Conservation (phyloP, 2,113 vertebrate species). For the Chitala chitala region DNA sequence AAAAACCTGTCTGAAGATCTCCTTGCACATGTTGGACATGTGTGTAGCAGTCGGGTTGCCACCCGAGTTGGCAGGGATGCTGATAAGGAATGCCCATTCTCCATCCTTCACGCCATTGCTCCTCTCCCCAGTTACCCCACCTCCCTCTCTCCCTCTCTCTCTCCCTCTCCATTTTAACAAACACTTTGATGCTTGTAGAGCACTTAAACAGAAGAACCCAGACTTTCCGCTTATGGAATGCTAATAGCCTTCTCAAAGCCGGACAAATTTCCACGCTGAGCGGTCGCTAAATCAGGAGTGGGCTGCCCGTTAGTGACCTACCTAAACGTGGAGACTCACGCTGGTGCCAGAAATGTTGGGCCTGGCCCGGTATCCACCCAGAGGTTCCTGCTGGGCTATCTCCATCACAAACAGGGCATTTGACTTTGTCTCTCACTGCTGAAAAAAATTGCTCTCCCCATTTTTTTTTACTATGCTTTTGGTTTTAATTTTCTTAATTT, state of each 20-base stretch:
- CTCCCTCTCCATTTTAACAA: conserved; percentile 19
- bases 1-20: not conserved
- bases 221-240: conserved; percentile 38
- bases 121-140: conserved; percentile 25
- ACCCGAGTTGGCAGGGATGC: not conserved
- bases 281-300: not conserved
- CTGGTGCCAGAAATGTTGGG: not conserved
- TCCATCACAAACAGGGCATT: not conserved
- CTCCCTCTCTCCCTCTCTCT: conserved; percentile 29
- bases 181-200: conserved; percentile 44
- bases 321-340: not conserved
- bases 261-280: conserved; percentile 12
- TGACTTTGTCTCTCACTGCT: not conserved
- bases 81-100: not conserved
- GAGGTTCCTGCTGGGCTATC: not conserved
- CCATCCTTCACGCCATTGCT: conserved; percentile 17
- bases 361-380: not conserved
- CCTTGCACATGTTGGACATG: not conserved
- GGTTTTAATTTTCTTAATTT: no score
- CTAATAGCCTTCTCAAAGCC: conserved; percentile 35
- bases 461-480: not conserved
- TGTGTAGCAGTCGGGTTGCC: no score
- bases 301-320: not conserved
- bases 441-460: not conserved
- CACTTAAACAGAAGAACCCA: conserved; percentile 35